phyloP scores from a whole-genome alignment of 2,113 vertebrate genomes.

The Nibea coibor region DNA sequence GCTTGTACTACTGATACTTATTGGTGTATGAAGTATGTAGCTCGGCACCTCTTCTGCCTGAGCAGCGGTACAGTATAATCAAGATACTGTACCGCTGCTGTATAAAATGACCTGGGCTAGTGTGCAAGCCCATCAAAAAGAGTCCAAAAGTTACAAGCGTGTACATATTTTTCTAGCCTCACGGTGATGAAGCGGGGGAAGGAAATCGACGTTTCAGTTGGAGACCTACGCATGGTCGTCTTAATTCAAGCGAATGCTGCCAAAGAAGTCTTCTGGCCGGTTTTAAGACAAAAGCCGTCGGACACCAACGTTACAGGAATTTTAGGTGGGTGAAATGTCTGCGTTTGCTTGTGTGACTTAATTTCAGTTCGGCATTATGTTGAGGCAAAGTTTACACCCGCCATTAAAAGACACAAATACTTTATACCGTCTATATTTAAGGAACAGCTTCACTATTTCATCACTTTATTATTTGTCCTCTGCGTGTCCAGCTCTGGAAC shows the following conservation, averaged over 20 bases:
- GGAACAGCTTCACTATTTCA: neutral
- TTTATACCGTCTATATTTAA: neutral
- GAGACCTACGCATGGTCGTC: slow-evolving; percentile 61
- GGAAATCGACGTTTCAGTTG: slow-evolving; percentile 66
- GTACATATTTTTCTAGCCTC: slow-evolving; percentile 47
- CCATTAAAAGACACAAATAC: neutral
- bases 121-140: neutral
- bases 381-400: neutral
- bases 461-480: neutral
- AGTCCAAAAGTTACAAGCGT: neutral
- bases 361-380: neutral
- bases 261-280: slow-evolving; percentile 72
- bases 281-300: slow-evolving; percentile 51
- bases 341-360: neutral
- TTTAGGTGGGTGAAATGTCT: slow-evolving; percentile 37
- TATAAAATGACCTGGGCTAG: neutral
- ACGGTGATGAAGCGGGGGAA: slow-evolving; percentile 49
- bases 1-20: too few species aligned
- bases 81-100: neutral
- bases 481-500: slow-evolving; percentile 54
- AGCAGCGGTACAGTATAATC: neutral
- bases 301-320: slow-evolving; percentile 30
- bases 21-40: too few species aligned
- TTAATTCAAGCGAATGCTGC: slow-evolving; percentile 50
- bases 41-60: neutral